A percentile compares a stretch with the other conserved stretches of the same genome.
These are phyloP conservation scores for Gisinianus flammeolus DNA, from an alignment of 2,888 invertebrate genomes.

Conservation along the genomic window DNA sequence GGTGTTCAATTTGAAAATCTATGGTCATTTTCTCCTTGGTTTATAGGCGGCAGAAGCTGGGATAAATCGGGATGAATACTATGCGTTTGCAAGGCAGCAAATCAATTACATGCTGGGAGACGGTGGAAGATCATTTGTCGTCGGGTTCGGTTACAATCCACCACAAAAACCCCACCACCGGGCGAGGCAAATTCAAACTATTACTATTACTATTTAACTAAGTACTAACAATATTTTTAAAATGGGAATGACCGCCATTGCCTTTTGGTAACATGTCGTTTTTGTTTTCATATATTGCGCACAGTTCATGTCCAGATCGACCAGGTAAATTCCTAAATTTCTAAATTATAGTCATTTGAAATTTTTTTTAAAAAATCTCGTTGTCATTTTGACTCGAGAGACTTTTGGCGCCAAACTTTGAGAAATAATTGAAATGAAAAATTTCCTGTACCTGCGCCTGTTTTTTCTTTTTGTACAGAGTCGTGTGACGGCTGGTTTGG, in stretches of 20 bases:
- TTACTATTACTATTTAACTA: too few species aligned
- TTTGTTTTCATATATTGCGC: neutral
- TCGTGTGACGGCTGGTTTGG: neutral
- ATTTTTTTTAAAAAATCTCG: neutral
- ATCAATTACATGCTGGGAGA: constrained; percentile 68
- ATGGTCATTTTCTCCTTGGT: too few species aligned
- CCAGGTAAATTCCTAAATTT: neutral
- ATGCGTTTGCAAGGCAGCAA: constrained; percentile 66
- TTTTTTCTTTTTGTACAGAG: neutral
- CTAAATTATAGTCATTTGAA: neutral
- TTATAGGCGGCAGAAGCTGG: constrained; percentile 62
- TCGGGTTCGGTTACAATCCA: constrained; percentile 67
- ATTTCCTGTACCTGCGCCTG: neutral
- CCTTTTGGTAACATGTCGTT: neutral
- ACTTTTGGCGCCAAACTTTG: neutral
- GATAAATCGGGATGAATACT: constrained; percentile 62
- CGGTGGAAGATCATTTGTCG: constrained; percentile 66
- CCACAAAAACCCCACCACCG: constrained; percentile 67
- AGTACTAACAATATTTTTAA: too few species aligned
- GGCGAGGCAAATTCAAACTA: constrained; percentile 62
- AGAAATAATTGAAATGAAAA: neutral
- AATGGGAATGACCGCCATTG: neutral
- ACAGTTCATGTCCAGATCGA: neutral
- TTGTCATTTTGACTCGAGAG: neutral
- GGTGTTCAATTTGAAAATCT: too few species aligned